Evolutionary conservation across 2,797 vertebrate species (phyloP), one percentile per base, ranked within the genome.

Genomic region (Buceros bicornis): DNA sequence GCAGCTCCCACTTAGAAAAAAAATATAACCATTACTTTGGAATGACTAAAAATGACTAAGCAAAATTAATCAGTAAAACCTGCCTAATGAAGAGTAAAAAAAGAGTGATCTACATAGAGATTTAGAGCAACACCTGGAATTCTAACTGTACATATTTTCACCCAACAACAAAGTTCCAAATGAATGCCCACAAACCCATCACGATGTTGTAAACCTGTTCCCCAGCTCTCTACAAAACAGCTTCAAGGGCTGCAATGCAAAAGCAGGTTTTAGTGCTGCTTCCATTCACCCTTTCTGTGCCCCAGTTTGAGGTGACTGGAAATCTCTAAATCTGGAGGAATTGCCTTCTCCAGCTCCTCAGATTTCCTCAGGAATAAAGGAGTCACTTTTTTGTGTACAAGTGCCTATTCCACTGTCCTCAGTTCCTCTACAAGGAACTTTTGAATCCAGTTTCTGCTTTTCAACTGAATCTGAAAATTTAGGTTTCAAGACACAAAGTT

Each of bases 351-450:
- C 37, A 87, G 24, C 50, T 40, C 29, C 60, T 95, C 24, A 1
- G 1, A 37, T 81, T 90, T 73, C 54, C 72, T 65, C 54, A 54
- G 58, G 86, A 37, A 77, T 79, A 84, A 93, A 93, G 37, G 33
- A 77, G 91, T 79, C 54, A 33, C 35, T 54, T 92, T 40, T 89
- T 82, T 31, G 50, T 54, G 42, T n/a, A 28, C 21, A 8, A 80
- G 53, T 58, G 82, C 65, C 57, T 81, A 22, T 91, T 91, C 65
- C 4, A 17, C 91, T 91, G 29, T 83, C 73, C 90, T 94, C 70
- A 62, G 51, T 97, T 97, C 96, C 80, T 81, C 88, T 81, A 83
- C 2, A 3, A 81, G 58, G 61, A 83, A 53, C 33, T 54, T 83
- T 20, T 54, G 29, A 81, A 81, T 33, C 45, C 69, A 82, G 42